Evolutionary conservation across 2,797 vertebrate genomes (phyloP), one percentile per base, ranked within the genome.

Genomic region (Pampus argenteus): DNA sequence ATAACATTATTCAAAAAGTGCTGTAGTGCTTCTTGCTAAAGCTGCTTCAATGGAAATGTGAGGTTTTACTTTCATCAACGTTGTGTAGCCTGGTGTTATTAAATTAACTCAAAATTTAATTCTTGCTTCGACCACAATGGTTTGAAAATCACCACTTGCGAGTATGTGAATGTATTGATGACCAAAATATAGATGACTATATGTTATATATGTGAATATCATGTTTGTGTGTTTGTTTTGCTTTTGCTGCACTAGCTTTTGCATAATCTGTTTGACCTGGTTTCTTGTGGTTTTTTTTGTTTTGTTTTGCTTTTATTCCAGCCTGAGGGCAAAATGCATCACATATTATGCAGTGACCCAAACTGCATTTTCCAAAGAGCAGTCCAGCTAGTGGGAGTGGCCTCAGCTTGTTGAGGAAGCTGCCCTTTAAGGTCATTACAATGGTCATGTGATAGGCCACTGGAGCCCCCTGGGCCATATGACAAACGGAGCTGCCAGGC

Each of bases 401-500:
- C 86, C 82, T 83, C 85, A 76, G 79, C 85, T 87, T 80, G 88
- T 86, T 90, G 91, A 87, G 86, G 86, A 87, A 86, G 73, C 84
- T 91, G 90, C 91, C 92, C 93, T 94, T 90, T 91, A 78, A 95
- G 94, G 94, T 94, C 92, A 92, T 86, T 86, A 72, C 84, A 89
- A 64, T 82, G 91, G 92, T 93, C 93, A 92, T 89, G 90, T 92
- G 89, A 93, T 82, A 78, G 89, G 87, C 91, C 84, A 72, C 88
- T 50, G 9, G 77, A 84, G 89, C 91, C 94, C 93, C 93, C 73
- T 86, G 94, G 93, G 94, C 89, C 91, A 83, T 81, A 92, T 95
- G 94, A 95, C 94, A 93, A 92, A 95, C 92, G 68, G 92, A 86
- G 90, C 92, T 93, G 93, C 91, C 90, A 89, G 82, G 77, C 87